Conservation (phyloP, 1,140 invertebrate species). For the Maniola jurtina region DNA sequence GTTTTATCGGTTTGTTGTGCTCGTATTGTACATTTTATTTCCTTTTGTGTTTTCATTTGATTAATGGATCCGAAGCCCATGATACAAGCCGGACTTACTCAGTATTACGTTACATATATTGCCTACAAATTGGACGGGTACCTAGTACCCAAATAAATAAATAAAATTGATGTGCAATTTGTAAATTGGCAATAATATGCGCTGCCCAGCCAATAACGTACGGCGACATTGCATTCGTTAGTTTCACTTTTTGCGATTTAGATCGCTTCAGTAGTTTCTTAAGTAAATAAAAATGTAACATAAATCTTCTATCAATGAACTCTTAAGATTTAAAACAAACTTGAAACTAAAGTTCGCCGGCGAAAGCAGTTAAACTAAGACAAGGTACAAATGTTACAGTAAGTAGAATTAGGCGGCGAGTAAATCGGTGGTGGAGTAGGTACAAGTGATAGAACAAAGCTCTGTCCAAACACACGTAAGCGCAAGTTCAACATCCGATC, state of each 20-base stretch:
- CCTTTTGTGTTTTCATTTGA: constrained; percentile 30
- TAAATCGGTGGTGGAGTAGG: constrained; percentile 37
- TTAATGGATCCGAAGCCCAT: constrained; percentile 26
- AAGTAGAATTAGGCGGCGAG: constrained; percentile 41
- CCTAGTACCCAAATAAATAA: not conserved
- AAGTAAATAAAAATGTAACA: not conserved
- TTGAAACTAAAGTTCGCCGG: constrained; percentile 5
- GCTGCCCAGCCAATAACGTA: too few relatives aligned
- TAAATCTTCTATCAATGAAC: not conserved
- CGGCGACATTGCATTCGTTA: too few relatives aligned
- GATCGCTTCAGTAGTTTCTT: too few relatives aligned
- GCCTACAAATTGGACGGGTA: not conserved
- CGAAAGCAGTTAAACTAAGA: constrained; percentile 1
- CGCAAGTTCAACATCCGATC: constrained; percentile 35
- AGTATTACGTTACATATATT: constrained; percentile 10
- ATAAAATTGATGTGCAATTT: not conserved
- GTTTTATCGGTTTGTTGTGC: constrained; percentile 28
- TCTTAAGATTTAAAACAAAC: constrained; percentile 13
- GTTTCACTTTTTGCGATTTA: too few relatives aligned
- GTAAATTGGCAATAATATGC: not conserved
- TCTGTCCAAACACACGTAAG: constrained; percentile 36
- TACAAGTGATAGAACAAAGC: constrained; percentile 39
- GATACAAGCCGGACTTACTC: constrained; percentile 16
- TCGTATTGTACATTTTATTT: constrained; percentile 31
- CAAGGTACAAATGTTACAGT: constrained; percentile 25